Evolutionary conservation across 1,140 invertebrate genomes (phyloP).

Genomic region (Euborellia annulipes): DNA sequence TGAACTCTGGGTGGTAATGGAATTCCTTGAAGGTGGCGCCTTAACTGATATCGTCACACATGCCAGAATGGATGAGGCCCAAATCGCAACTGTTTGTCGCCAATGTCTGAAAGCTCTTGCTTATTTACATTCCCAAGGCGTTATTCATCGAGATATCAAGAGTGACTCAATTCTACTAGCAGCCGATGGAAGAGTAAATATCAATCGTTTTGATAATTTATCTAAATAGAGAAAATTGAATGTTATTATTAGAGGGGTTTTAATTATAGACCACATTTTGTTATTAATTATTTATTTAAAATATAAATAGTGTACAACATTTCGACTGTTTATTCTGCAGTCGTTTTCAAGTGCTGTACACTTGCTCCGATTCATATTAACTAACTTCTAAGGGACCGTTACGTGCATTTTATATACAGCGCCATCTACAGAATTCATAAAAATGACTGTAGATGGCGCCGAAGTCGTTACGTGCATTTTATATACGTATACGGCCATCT

Average conservation of each 20-base stretch:
- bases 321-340: no score
- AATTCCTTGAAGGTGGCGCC: conserved; percentile 94
- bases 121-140: conserved; percentile 87
- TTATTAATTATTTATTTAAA: no score
- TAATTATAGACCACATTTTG: no score
- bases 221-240: conserved; percentile 3
- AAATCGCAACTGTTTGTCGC: conserved; percentile 95
- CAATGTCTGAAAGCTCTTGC: conserved; percentile 89
- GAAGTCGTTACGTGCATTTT: no score
- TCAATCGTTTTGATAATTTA: neutral
- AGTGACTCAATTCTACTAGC: conserved; percentile 94
- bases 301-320: no score
- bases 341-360: no score
- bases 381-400: no score
- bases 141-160: conserved; percentile 98
- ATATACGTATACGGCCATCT: no score
- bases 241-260: conserved; percentile 7
- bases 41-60: conserved; percentile 97
- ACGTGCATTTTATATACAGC: no score
- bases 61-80: conserved; percentile 89
- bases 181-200: conserved; percentile 53
- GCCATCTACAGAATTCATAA: no score
- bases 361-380: no score
- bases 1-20: conserved; percentile 99
- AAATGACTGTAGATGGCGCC: no score